phyloP scores from a whole-genome alignment of 1,140 invertebrate genomes.

The Musca vetustissima region DNA sequence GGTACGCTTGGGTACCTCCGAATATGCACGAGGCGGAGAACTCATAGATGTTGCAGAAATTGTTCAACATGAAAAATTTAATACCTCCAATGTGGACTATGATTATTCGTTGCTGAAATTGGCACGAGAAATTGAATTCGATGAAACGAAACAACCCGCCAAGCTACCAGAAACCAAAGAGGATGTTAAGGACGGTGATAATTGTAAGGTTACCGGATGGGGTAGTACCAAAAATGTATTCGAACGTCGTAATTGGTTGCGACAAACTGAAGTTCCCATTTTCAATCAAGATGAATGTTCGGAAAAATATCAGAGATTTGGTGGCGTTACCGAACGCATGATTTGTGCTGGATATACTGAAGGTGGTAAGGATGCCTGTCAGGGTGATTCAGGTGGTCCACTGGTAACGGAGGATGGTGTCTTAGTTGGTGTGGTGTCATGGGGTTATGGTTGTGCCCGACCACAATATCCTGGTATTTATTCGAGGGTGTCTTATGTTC shows the following conservation, averaged over 20 bases:
- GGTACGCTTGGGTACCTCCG: slow-evolving; percentile 46
- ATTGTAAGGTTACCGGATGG: slow-evolving; percentile 58
- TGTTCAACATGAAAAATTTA: slow-evolving; percentile 50
- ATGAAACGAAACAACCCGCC: slow-evolving; percentile 41
- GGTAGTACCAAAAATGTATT: slow-evolving; percentile 51
- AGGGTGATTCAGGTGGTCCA: slow-evolving; percentile 59
- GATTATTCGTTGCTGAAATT: slow-evolving; percentile 53
- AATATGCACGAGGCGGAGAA: slow-evolving; percentile 39
- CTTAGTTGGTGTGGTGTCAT: slow-evolving; percentile 61
- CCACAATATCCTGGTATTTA: slow-evolving; percentile 64
- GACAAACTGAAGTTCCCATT: slow-evolving; percentile 56
- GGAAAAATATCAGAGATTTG: slow-evolving; percentile 55
- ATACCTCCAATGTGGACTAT: slow-evolving; percentile 47
- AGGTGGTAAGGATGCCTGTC: slow-evolving; percentile 67
- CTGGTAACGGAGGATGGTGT: slow-evolving; percentile 40
- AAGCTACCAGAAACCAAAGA: slow-evolving; percentile 39
- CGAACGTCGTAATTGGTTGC: slow-evolving; percentile 44
- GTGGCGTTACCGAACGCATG: slow-evolving; percentile 77
- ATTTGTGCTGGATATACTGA: slow-evolving; percentile 77
- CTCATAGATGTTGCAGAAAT: slow-evolving; percentile 41
- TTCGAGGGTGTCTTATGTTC: slow-evolving; percentile 56
- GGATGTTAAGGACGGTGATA: slow-evolving; percentile 40
- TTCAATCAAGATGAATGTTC: slow-evolving; percentile 56
- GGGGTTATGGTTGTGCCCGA: slow-evolving; percentile 61
- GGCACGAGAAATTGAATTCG: slow-evolving; percentile 41